Evolutionary conservation across 1,140 invertebrate genomes (phyloP).

Genomic region (Helicoverpa armigera): DNA sequence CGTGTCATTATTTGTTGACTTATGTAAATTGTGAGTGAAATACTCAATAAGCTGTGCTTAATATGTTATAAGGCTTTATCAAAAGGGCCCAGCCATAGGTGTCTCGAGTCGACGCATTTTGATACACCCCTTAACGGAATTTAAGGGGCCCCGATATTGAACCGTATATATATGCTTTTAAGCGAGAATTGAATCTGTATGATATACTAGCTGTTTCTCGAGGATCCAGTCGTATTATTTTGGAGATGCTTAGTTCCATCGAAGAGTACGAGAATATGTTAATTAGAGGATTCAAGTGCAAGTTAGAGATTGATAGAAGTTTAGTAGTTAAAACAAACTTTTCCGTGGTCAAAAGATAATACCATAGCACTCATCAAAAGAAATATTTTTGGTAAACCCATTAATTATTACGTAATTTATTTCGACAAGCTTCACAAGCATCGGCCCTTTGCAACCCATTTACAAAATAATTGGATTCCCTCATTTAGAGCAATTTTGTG

Average conservation of each 20-base stretch:
- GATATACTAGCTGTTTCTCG: too few species aligned
- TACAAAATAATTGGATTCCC: conserved; percentile 66
- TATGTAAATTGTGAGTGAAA: conserved; percentile 74
- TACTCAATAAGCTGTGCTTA: conserved; percentile 73
- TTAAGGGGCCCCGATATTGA: conserved; percentile 11
- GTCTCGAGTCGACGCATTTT: conserved; percentile 30
- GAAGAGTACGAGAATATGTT: too few species aligned
- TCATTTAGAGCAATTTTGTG: conserved; percentile 60
- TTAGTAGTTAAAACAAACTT: neutral
- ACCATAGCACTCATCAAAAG: conserved; percentile 22
- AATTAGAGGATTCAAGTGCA: too few species aligned
- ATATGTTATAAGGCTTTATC: conserved; percentile 72
- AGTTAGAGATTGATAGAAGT: too few species aligned
- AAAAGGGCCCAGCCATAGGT: conserved; percentile 66
- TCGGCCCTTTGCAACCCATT: conserved; percentile 60
- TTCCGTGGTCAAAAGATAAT: conserved; percentile 3
- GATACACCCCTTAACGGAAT: conserved; percentile 20
- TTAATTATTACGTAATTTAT: conserved; percentile 57
- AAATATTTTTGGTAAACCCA: conserved; percentile 44
- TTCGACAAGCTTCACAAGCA: conserved; percentile 56
- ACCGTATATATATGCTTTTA: neutral
- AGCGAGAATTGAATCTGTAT: neutral
- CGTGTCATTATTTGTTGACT: conserved; percentile 65
- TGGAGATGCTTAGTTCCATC: too few species aligned
- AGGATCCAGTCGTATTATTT: too few species aligned